Percentiles rank a stretch among this genome's conserved stretches.
phyloP scores from a whole-genome alignment of 92 coral and sea anemone species.

The Porites evermanni region DNA sequence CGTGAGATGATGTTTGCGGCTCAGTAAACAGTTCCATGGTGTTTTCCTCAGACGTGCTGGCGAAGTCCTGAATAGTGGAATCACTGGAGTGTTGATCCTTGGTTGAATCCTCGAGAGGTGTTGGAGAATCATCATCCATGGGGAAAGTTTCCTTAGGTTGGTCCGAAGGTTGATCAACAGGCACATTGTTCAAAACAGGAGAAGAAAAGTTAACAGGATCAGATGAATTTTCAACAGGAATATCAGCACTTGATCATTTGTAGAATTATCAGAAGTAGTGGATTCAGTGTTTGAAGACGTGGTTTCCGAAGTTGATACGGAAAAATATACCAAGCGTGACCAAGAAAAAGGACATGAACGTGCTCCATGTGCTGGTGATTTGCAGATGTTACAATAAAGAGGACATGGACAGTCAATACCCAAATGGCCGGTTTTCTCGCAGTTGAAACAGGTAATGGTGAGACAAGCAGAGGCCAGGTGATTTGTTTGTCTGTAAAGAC shows the following conservation, averaged over 20 bases:
- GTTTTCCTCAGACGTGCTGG: not conserved
- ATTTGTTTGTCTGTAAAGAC: not conserved
- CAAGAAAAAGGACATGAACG: not conserved
- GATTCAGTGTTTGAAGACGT: not conserved
- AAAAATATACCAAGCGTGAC: not conserved
- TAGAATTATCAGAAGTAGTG: not conserved
- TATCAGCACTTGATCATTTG: rapidly evolving
- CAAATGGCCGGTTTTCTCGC: conserved; percentile 30
- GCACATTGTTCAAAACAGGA: too few species aligned
- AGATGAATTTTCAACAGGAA: rapidly evolving
- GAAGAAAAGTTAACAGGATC: too few species aligned
- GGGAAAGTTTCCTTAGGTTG: too few species aligned
- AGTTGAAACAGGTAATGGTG: conserved; percentile 4
- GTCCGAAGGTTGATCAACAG: too few species aligned
- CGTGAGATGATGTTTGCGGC: not conserved
- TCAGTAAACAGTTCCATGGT: not conserved
- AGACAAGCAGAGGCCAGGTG: conserved; percentile 2
- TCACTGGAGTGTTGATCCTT: too few species aligned
- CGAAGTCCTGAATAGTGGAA: too few species aligned
- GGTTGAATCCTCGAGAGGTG: too few species aligned
- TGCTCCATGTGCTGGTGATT: not conserved
- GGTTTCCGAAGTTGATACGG: not conserved
- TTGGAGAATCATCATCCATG: too few species aligned
- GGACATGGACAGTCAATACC: not conserved
- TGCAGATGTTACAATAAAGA: not conserved